Evolutionary conservation across 2,113 vertebrate species (phyloP).

Genomic region (Manacus vitellinus): DNA sequence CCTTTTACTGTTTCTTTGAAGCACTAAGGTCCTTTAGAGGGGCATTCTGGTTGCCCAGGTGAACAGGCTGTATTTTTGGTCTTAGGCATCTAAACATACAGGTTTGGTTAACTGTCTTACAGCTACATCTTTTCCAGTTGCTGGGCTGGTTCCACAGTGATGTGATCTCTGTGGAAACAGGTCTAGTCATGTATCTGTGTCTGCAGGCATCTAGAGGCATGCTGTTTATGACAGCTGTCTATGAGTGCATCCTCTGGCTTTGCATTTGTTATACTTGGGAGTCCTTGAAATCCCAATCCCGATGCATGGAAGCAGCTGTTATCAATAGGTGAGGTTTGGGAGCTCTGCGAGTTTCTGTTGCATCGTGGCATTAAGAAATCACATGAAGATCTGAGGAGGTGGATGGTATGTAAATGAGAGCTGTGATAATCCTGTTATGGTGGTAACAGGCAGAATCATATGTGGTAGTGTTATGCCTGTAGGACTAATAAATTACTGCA

Average conservation of each 20-base stretch:
- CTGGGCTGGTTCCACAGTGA: not conserved
- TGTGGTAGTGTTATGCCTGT: rapidly evolving
- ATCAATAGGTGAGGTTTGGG: not conserved
- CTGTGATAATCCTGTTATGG: not conserved
- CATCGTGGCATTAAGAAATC: not conserved
- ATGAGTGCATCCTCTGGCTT: rapidly evolving
- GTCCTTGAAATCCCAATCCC: not conserved
- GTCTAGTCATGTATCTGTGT: not conserved
- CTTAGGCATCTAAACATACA: not conserved
- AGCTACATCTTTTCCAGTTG: not conserved
- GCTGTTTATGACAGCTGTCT: not conserved
- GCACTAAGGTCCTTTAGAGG: not conserved
- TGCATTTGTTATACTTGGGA: not conserved
- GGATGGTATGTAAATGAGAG: not conserved
- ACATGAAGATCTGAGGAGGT: not conserved
- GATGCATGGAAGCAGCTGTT: not conserved
- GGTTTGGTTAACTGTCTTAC: not conserved
- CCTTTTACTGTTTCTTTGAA: not conserved
- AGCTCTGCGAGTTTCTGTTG: not conserved
- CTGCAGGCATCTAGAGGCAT: not conserved
- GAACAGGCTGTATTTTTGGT: not conserved
- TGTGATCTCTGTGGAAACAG: not conserved
- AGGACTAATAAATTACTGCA: not conserved
- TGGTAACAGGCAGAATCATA: not conserved
- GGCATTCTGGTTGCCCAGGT: not conserved